Base-by-base conservation (phyloP, 1,140 invertebrate genomes). In the Neelides sp. region DNA sequence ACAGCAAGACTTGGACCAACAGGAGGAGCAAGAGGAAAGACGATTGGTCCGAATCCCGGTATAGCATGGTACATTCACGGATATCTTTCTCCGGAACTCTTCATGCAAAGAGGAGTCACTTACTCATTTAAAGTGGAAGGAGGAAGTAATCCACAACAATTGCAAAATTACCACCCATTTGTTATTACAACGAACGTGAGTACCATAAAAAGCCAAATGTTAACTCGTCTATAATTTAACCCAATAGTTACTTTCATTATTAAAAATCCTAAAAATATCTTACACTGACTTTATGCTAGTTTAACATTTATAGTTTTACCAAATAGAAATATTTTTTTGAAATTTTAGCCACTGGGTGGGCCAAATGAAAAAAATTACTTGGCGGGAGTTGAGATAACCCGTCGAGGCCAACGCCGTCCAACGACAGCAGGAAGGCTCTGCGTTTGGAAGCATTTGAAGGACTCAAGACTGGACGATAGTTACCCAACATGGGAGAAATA, bases 41-140 rank as follows among this genome's bases (percentile, higher is more conserved):
- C 34, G 10, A 45, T 15, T 39, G 46, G 41, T 22, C 28, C 78
- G 2, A 73, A 75, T 5, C 74, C 72, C 34, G 71, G 75, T 26
- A 63, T 78, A 15, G 72, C 76, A 1, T 88, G 83, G 83, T 90
- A 89, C 66, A 82, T 90, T 34, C 92, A 95, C 67, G 91, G 91
- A 0, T 77, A 79, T 61, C 66, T 96, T 48, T 76, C 78, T 20
- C 88, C 91, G 0, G 86, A 92, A 64, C 66, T 95, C 27, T 91
- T 85, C 73, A 68, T 96, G 39, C 78, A 85, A 57, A 69, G 91
- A 43, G 87, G 87, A 10, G 69, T 88, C 10, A 83, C 78, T 0
- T 95, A 95, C 69, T 78, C 74, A 10, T 90, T 93, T 61, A 74
- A 65, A 36, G 79, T 90, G 22, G 74, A 77, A 50, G 89, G 88